Percentiles rank a stretch among this genome's conserved stretches.
These are phyloP conservation scores for Gari tellinella DNA, from an alignment of 2,888 invertebrate genomes.

Conservation along the genomic window DNA sequence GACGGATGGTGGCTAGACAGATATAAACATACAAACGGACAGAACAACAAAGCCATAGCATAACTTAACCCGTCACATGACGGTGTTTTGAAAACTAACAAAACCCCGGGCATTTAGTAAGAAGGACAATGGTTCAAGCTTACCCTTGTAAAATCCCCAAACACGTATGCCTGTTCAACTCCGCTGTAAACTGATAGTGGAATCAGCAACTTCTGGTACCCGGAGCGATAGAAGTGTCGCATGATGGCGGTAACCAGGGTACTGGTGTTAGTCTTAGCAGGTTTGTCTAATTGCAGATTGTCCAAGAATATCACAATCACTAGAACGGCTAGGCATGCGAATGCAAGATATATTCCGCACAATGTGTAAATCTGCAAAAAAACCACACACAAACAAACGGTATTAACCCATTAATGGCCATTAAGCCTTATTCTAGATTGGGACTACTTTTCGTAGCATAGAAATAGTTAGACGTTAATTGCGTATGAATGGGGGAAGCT, in stretches of 20 bases:
- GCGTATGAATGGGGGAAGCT: no score
- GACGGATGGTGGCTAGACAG: no score
- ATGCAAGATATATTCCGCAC: slow-evolving; percentile 94
- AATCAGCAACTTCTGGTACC: slow-evolving; percentile 95
- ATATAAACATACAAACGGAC: no score
- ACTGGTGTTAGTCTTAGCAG: neutral
- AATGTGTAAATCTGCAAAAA: slow-evolving; percentile 95
- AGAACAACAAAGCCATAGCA: no score
- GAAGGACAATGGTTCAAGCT: no score
- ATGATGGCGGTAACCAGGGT: slow-evolving; percentile 86
- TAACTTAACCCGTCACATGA: no score
- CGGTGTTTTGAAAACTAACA: neutral
- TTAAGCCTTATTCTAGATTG: no score
- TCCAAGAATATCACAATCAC: slow-evolving; percentile 95
- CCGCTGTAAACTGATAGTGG: slow-evolving; percentile 98
- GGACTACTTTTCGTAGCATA: no score
- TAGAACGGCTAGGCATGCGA: slow-evolving; percentile 93
- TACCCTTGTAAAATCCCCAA: slow-evolving; percentile 88
- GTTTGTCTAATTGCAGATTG: slow-evolving; percentile 75
- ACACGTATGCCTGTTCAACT: slow-evolving; percentile 98
- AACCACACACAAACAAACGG: no score
- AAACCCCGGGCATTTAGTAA: no score
- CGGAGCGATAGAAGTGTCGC: slow-evolving; percentile 91
- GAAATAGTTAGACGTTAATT: no score
- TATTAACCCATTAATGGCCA: no score